Evolutionary conservation across 1,140 invertebrate species (phyloP).

Genomic region (Theocolax elegans): DNA sequence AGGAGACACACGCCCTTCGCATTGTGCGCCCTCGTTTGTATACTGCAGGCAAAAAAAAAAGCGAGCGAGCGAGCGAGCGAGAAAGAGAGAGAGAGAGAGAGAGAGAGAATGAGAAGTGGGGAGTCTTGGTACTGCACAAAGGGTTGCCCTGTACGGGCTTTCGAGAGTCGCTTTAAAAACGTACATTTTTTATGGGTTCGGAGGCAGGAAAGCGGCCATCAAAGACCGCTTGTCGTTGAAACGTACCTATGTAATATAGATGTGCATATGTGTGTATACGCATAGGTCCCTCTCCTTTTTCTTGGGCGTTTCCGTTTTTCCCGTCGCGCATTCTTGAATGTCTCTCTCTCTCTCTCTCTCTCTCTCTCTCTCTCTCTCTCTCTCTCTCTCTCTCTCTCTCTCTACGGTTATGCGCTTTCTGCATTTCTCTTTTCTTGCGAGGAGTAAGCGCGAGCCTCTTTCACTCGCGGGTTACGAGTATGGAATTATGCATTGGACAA

Average conservation of each 20-base stretch:
- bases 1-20: conserved; percentile 62
- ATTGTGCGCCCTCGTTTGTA: conserved; percentile 48
- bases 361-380: no score
- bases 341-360: conserved; percentile 8
- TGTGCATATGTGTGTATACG: no score
- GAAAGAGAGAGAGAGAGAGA: conserved; percentile 9
- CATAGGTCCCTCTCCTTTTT: background rate
- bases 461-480: background rate
- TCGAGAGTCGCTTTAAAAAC: conserved; percentile 49
- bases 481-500: background rate
- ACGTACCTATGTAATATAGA: no score
- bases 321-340: background rate
- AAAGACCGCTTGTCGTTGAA: conserved; percentile 45
- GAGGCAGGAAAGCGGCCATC: conserved; percentile 59
- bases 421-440: conserved; percentile 36
- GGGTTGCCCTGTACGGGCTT: conserved; percentile 47
- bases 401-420: background rate
- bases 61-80: no score
- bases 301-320: conserved; percentile 30
- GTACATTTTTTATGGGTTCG: conserved; percentile 54
- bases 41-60: background rate
- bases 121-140: conserved; percentile 49
- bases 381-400: no score
- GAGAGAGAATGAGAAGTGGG: background rate
- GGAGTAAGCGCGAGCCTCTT: background rate